phyloP scores from a whole-genome alignment of 2,113 vertebrate species.

The Eulemur macaco region DNA sequence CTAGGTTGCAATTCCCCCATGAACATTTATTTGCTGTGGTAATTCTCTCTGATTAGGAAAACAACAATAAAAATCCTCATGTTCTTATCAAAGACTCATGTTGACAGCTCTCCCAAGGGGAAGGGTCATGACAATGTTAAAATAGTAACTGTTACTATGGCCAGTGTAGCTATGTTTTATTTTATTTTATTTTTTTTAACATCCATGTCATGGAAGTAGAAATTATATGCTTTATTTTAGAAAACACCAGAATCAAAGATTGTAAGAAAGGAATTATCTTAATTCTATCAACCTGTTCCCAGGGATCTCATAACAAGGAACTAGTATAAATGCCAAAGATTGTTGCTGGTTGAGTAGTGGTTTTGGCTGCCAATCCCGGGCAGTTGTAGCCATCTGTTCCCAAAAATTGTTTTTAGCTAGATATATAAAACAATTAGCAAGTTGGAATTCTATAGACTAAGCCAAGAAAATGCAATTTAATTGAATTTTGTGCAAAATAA shows the following conservation, averaged over 20 bases:
- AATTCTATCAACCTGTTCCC: constrained; percentile 61
- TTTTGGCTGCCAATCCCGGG: constrained; percentile 28
- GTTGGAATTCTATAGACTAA: constrained; percentile 48
- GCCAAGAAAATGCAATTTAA: constrained; percentile 59
- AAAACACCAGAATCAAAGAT: constrained; percentile 37
- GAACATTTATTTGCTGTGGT: constrained; percentile 31
- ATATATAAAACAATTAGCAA: constrained; percentile 73
- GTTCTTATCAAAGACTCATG: constrained; percentile 13
- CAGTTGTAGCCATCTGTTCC: constrained; percentile 68
- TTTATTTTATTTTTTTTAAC: constrained; percentile 68
- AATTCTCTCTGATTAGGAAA: constrained; percentile 54
- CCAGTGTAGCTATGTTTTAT: constrained; percentile 27
- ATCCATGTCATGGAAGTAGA: too few species aligned
- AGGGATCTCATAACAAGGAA: constrained; percentile 46
- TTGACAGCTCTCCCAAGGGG: not conserved
- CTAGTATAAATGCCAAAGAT: constrained; percentile 33
- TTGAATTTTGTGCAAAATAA: constrained; percentile 62
- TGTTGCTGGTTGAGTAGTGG: constrained; percentile 56
- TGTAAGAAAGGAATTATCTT: constrained; percentile 33
- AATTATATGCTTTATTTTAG: constrained; percentile 51
- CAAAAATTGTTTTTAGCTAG: constrained; percentile 54
- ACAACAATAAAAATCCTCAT: constrained; percentile 19
- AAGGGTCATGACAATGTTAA: not conserved
- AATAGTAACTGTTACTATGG: not conserved
- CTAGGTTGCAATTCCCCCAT: not conserved